Evolutionary conservation across 2,113 vertebrate genomes (phyloP).

Genomic region (Sitta europaea): DNA sequence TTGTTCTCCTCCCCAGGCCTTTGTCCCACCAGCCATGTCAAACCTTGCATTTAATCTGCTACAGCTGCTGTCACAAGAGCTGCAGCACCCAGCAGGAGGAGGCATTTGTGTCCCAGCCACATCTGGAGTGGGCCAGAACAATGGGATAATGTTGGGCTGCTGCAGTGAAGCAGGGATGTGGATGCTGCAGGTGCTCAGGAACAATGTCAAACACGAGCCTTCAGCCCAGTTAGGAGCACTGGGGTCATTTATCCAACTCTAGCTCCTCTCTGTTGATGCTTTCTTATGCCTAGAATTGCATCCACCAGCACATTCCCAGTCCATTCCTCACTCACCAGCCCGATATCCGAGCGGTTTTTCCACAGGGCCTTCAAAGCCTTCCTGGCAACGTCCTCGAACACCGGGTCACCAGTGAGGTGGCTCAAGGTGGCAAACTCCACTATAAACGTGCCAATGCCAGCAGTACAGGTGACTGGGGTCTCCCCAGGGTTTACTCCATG

Average conservation of each 20-base stretch:
- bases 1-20: neutral
- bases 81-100: neutral
- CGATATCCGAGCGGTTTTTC: constrained; percentile 91
- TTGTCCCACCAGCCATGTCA: neutral
- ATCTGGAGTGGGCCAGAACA: neutral
- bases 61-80: neutral
- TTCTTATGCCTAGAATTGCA: neutral
- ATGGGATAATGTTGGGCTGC: neutral
- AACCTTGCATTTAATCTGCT: neutral
- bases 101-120: neutral
- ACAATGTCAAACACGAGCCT: rapidly evolving
- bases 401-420: constrained; percentile 87
- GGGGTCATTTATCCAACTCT: neutral
- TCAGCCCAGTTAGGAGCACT: neutral
- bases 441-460: constrained; percentile 95
- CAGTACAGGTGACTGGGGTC: constrained; percentile 94
- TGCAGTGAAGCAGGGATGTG: neutral
- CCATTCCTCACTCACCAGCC: constrained; percentile 80
- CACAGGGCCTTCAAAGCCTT: constrained; percentile 86
- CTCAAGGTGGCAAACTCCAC: constrained; percentile 93
- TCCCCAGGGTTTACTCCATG: constrained; percentile 89
- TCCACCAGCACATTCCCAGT: neutral
- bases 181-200: neutral
- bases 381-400: constrained; percentile 85
- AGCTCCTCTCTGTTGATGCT: neutral